Evolutionary conservation across 2,113 vertebrate genomes (phyloP).

Genomic region (Butastur rufipennis): DNA sequence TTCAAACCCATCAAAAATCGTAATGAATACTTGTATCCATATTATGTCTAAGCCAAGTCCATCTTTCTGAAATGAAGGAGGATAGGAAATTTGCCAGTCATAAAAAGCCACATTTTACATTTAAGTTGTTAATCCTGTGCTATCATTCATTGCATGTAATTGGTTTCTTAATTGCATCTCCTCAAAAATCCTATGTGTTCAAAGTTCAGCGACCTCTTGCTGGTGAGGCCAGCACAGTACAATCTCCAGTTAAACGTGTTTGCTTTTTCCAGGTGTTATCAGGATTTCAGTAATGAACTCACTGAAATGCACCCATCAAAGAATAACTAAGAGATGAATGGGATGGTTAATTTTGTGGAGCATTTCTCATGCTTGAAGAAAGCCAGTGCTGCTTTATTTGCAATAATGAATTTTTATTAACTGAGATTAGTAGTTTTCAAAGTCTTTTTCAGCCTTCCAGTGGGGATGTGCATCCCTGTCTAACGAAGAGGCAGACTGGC

Average conservation of each 20-base stretch:
- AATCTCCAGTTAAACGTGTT: slow-evolving; percentile 8
- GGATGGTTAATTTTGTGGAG: background rate
- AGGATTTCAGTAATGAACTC: slow-evolving; percentile 20
- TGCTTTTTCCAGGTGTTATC: background rate
- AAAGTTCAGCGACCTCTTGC: background rate
- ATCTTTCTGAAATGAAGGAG: background rate
- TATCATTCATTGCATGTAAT: slow-evolving; percentile 25
- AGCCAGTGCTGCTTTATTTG: background rate
- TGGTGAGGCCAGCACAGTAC: background rate
- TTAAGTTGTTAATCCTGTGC: slow-evolving; percentile 6
- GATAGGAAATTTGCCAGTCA: background rate
- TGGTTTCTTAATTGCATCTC: slow-evolving; percentile 55
- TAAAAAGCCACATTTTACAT: background rate
- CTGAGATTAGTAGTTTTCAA: background rate
- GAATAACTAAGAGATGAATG: background rate
- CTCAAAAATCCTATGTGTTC: slow-evolving; percentile 9
- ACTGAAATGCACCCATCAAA: background rate
- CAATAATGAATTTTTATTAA: background rate
- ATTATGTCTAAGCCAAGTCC: background rate
- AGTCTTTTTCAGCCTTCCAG: background rate
- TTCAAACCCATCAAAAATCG: slow-evolving; percentile 30
- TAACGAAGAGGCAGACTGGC: background rate
- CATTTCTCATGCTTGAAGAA: background rate
- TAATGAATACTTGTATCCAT: slow-evolving; percentile 8
- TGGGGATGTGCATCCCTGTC: background rate